Evolutionary conservation across 35 echinoderm and acorn worm species (phyloP), one percentile per base, ranked within the genome.

Genomic region (Lytechinus variegatus): DNA sequence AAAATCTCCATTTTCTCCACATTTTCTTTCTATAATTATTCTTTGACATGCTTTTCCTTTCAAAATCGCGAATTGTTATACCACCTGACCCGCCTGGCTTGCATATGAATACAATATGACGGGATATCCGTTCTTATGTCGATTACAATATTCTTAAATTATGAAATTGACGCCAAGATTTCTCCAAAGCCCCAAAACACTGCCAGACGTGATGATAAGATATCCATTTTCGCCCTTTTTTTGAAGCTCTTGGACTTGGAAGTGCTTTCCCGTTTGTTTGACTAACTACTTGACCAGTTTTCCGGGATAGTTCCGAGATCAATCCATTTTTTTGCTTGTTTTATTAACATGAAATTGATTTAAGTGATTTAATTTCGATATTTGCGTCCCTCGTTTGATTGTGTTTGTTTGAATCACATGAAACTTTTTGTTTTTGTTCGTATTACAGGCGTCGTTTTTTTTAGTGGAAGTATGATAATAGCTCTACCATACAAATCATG

Each of bases 91-190:
- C 19, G n/a, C 6, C 66, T 79, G 19, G 66, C 66, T 79, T 79
- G 66, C 66, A 79, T 79, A 79, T 79, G 66, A 79, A 79, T 79
- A 79, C 16, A 79, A 79, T 79, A 79, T 79, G 66, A 24, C 66
- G 66, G 66, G 66, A 79, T n/a, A 79, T 79, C 66, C 66, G 66
- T 6, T 79, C 66, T 79, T 79, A 79, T 79, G 66, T 79, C 66
- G 66, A 24, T 79, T 79, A 79, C 66, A 79, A 79, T 79, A 79
- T 79, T n/a, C 66, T 79, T 79, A 19, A 79, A 79, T 79, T 79
- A 79, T 79, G 66, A 79, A 79, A 19, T 79, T 79, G 66, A 79
- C 66, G 66, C 66, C 66, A 79, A 79, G 66, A 79, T 79, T 79
- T 79, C 21, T 19, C 66, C 21, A 79, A 79, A 79, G 19, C 66